Evolutionary conservation across 2,113 vertebrate species (phyloP), one percentile per base, ranked within the genome.

Genomic region (Syngnathus typhle): DNA sequence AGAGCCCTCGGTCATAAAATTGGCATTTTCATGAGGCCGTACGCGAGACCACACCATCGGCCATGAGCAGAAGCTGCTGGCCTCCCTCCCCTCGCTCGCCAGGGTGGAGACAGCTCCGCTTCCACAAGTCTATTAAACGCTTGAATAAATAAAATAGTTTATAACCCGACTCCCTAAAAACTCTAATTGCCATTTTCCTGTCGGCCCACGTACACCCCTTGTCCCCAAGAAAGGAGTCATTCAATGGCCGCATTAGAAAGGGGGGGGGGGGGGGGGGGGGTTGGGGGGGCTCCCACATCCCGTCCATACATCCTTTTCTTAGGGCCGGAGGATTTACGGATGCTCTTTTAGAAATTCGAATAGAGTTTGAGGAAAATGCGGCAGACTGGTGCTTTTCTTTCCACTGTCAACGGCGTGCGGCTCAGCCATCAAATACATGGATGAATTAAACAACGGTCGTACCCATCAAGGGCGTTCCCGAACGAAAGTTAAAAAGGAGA

Each of bases 81-180:
- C 78, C 80, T 71, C 62, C 78, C 80, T 71, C 62, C 77, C 68
- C 64, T 65, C 11, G 73, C 64, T 68, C 2, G 75, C 73, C 83
- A 76, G 84, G 84, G 84, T 83, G 87, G 84, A 85, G 84, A 72
- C 80, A 49, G 7, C 12, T 72, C 64, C 70, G 68, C 69, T 39
- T 49, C 59, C 12, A 36, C 27, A 36, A 37, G 18, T 38, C 8
- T 7, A 39, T 23, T 23, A 23, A 23, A 23, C 23, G 23, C 23
- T 23, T 23, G 23, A 23, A 23, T 23, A 23, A 23, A 23, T 23
- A 23, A 23, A 1, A 23, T 23, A 1, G 23, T 23, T 23, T 23
- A 1, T 23, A 23, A 23, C 23, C 23, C 23, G 23, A 23, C 23
- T 23, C 23, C 23, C 23, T 23, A 23, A 23, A 23, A 23, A 23